phyloP scores from a whole-genome alignment of 2,797 vertebrate species.

The Lophotriccus pileatus region DNA sequence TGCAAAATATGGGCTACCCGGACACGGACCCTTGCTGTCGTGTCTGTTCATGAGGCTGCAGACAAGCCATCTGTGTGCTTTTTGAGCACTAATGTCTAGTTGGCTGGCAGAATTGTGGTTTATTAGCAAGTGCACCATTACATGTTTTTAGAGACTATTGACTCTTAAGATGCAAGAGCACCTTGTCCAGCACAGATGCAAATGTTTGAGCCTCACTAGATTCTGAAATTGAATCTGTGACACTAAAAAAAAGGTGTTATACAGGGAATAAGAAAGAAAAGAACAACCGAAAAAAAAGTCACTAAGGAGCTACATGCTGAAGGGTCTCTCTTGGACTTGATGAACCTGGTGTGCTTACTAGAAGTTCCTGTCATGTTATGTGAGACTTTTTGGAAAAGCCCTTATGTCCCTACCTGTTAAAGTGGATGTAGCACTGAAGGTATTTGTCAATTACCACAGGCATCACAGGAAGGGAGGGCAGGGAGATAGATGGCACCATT shows the following conservation, averaged over 20 bases:
- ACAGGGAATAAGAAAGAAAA: background rate
- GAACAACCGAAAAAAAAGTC: background rate
- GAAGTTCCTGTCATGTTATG: background rate
- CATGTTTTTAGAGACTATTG: background rate
- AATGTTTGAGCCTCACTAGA: background rate
- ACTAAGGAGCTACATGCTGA: background rate
- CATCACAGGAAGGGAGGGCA: background rate
- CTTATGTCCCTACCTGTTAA: background rate
- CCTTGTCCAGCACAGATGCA: background rate
- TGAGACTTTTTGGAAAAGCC: background rate
- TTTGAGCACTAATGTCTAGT: background rate
- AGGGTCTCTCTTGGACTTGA: background rate
- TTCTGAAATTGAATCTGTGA: background rate
- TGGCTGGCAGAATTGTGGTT: background rate
- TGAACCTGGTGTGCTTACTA: background rate
- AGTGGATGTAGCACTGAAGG: background rate
- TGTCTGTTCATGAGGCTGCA: background rate
- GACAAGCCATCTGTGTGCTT: background rate
- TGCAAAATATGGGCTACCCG: background rate
- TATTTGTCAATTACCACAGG: background rate
- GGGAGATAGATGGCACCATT: background rate
- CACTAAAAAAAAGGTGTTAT: background rate
- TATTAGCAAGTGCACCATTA: background rate
- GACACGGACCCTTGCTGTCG: background rate
- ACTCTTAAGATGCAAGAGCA: background rate